A percentile compares a stretch with the other conserved stretches of the same genome.
Conservation (phyloP, 2,797 vertebrate species). For the Galaxias olidus region DNA sequence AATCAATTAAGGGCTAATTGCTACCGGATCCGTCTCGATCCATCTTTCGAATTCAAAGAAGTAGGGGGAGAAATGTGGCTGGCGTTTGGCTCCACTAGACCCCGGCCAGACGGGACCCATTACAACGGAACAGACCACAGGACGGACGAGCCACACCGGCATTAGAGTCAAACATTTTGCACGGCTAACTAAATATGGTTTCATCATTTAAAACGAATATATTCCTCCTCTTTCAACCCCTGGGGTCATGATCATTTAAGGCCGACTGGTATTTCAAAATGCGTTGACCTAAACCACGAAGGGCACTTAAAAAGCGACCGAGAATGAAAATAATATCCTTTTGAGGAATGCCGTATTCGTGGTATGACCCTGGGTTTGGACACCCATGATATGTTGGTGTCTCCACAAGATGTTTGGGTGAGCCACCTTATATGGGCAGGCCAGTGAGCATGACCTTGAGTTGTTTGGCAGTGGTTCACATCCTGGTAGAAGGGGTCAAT, state of each 20-base stretch:
- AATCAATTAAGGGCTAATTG: slow-evolving; percentile 68
- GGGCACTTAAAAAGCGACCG: too few relatives aligned
- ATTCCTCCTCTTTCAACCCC: too few relatives aligned
- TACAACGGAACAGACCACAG: neutral
- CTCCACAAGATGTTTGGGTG: slow-evolving; percentile 9
- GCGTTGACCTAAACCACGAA: too few relatives aligned
- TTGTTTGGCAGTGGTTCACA: slow-evolving; percentile 30
- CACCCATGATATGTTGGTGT: neutral
- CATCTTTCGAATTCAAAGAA: slow-evolving; percentile 34
- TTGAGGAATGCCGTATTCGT: neutral
- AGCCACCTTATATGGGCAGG: slow-evolving; percentile 31
- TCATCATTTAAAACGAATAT: too few relatives aligned
- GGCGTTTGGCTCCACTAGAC: neutral
- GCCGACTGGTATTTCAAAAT: too few relatives aligned
- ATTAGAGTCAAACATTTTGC: neutral
- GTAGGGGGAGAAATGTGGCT: slow-evolving; percentile 24
- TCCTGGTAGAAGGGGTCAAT: slow-evolving; percentile 34
- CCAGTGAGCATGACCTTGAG: slow-evolving; percentile 14
- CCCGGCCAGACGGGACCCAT: slow-evolving; percentile 12
- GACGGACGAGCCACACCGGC: slow-evolving; percentile 16
- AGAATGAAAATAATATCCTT: too few relatives aligned
- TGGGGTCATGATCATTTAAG: too few relatives aligned
- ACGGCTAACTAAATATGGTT: neutral
- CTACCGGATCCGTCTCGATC: slow-evolving; percentile 47
- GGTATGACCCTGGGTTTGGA: neutral